Conservation (phyloP, 1,140 invertebrate genomes). For the Meloidogyne chitwoodi region DNA sequence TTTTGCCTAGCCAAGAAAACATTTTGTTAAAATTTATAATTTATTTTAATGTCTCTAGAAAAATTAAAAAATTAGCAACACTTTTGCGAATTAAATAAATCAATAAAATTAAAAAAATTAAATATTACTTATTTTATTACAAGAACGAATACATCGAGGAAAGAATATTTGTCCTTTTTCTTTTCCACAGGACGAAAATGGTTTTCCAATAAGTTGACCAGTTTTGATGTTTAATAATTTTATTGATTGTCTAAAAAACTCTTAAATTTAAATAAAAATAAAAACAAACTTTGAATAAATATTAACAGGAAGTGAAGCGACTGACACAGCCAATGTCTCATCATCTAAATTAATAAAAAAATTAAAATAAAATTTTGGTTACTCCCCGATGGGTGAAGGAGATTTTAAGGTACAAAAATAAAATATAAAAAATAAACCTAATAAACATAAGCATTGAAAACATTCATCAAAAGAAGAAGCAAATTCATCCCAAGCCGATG, state of each 20-base stretch:
- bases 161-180: constrained; percentile 54
- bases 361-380: too few relatives aligned
- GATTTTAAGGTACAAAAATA: too few relatives aligned
- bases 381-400: too few relatives aligned
- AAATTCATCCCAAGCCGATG: constrained; percentile 53
- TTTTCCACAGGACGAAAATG: constrained; percentile 42
- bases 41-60: too few relatives aligned
- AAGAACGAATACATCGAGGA: constrained; percentile 34
- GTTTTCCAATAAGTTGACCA: constrained; percentile 23
- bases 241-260: constrained; percentile 44
- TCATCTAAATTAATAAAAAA: neutral
- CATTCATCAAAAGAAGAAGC: constrained; percentile 38
- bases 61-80: too few relatives aligned
- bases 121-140: constrained; percentile 41
- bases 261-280: constrained; percentile 20
- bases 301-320: constrained; percentile 48
- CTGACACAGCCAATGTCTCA: constrained; percentile 47
- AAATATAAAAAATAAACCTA: constrained; percentile 13
- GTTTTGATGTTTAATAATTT: constrained; percentile 45
- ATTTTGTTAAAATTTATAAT: constrained; percentile 2
- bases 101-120: too few relatives aligned
- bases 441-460: constrained; percentile 50
- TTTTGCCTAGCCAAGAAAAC: constrained; percentile 31
- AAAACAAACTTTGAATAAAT: constrained; percentile 54
- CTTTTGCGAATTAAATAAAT: too few relatives aligned